Base-by-base conservation (phyloP, 2,797 vertebrate genomes). In the Cyclura pinguis region DNA sequence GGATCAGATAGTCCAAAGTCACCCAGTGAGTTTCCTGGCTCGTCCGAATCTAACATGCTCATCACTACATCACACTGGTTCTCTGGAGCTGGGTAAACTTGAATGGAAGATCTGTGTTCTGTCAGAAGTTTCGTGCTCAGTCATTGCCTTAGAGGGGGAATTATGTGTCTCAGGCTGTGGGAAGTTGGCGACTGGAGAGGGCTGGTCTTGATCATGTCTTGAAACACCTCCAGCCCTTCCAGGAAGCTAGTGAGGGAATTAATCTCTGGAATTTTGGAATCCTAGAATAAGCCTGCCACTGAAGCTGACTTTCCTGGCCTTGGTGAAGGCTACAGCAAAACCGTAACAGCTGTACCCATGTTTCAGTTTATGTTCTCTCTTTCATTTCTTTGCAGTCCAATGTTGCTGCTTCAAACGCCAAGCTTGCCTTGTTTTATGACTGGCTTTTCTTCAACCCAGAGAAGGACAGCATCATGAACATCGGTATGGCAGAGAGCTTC, bases 381-480 rank as follows among this genome's bases (percentile, higher is more conserved):
- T 50, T 8, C 1, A 35, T 24, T 5, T 59, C 87, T 14, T 93
- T 67, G 0, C 94, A 99, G 99, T 99, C 99, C 0, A 99, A 99
- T 0, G 99, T 99, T 0, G 99, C 99, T 0, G 99, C 99, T 32
- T 99, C 99, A 14, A 99, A 99, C 6, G 99, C 99, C 94, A 99
- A 99, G 88, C 98, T 99, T 96, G 99, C 99, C 50, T 96, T 99
- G 67, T 99, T 99, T 96, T 99, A 99, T 1, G 99, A 99, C 92
- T 99, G 99, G 99, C 98, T 99, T 24, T 99, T 99, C 98, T 99
- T 99, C 97, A 99, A 97, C 91, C 98, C 99, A 0, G 99, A 99
- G 95, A 99, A 99, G 94, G 99, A 99, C 97, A 99, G 98, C 97
- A 99, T 99, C 97, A 99, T 99, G 99, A 99, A 99, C 93, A 99